These are phyloP conservation scores for Antheraea assamensis DNA, from an alignment of 2,888 invertebrate genomes.

Conservation along the genomic window DNA sequence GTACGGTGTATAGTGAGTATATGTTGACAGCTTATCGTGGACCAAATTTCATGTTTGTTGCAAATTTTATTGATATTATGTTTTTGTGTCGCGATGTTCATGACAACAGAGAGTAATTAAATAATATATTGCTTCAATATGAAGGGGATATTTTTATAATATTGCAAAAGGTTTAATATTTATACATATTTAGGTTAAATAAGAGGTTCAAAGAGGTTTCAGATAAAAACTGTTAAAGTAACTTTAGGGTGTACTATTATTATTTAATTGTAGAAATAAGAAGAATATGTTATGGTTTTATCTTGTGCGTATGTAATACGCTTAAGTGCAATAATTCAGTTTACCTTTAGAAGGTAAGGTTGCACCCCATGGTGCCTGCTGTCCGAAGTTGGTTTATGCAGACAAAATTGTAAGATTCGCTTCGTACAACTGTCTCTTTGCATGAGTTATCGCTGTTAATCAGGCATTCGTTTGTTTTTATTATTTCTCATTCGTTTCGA, in stretches of 20 bases:
- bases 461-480: conserved; percentile 45
- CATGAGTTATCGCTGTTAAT: conserved; percentile 60
- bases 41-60: neutral
- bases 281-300: neutral
- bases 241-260: neutral
- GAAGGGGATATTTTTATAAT: neutral
- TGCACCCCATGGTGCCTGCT: conserved; percentile 62
- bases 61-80: neutral
- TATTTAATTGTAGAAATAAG: neutral
- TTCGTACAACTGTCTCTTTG: conserved; percentile 52
- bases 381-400: conserved; percentile 61
- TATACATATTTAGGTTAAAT: neutral
- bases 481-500: conserved; percentile 41
- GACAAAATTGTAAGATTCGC: conserved; percentile 55
- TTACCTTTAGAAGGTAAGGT: neutral
- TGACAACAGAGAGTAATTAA: neutral
- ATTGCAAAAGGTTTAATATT: neutral
- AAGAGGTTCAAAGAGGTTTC: neutral
- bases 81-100: too few relatives aligned
- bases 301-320: neutral
- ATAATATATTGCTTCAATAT: neutral
- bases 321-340: conserved; percentile 2
- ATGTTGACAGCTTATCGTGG: neutral
- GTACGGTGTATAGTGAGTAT: conserved; percentile 4
- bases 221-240: neutral